These are phyloP conservation scores for Chelidonichthys spinosus DNA, from an alignment of 2,797 vertebrate species.

Conservation along the genomic window DNA sequence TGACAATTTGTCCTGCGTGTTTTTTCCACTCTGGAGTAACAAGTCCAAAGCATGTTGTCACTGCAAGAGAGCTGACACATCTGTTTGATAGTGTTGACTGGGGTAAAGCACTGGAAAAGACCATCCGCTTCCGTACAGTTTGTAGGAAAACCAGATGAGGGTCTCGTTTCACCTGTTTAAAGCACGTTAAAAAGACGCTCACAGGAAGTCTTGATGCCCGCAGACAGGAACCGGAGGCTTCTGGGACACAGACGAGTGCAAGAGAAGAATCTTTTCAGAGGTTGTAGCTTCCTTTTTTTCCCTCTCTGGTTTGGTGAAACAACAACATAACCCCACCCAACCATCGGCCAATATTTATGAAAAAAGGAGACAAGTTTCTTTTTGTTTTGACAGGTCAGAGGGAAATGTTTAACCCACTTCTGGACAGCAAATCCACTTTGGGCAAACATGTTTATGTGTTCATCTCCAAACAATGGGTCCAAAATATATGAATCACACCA, in stretches of 20 bases:
- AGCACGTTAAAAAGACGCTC: slow-evolving; percentile 16
- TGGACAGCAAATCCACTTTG: slow-evolving; percentile 29
- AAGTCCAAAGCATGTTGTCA: background rate
- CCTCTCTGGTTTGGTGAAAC: slow-evolving; percentile 37
- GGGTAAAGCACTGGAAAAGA: background rate
- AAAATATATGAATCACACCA: slow-evolving; percentile 46
- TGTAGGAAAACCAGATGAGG: background rate
- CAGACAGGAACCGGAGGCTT: slow-evolving; percentile 47
- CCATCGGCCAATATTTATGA: slow-evolving; percentile 24
- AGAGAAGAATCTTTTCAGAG: slow-evolving; percentile 14
- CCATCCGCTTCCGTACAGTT: background rate
- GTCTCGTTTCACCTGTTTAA: slow-evolving; percentile 11
- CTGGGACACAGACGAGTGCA: slow-evolving; percentile 6
- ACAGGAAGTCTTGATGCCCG: slow-evolving; percentile 32
- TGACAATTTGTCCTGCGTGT: background rate
- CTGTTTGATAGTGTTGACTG: background rate
- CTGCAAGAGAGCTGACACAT: background rate
- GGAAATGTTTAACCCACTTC: slow-evolving; percentile 13
- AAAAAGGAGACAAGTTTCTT: slow-evolving; percentile 25
- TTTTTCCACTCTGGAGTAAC: slow-evolving; percentile 6
- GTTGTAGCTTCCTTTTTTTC: slow-evolving; percentile 26
- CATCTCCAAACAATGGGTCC: slow-evolving; percentile 57
- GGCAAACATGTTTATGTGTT: slow-evolving; percentile 57
- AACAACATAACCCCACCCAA: slow-evolving; percentile 34
- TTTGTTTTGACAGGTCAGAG: slow-evolving; percentile 48